Conservation (phyloP, 2,888 invertebrate species). For the Eupithecia centaureata region DNA sequence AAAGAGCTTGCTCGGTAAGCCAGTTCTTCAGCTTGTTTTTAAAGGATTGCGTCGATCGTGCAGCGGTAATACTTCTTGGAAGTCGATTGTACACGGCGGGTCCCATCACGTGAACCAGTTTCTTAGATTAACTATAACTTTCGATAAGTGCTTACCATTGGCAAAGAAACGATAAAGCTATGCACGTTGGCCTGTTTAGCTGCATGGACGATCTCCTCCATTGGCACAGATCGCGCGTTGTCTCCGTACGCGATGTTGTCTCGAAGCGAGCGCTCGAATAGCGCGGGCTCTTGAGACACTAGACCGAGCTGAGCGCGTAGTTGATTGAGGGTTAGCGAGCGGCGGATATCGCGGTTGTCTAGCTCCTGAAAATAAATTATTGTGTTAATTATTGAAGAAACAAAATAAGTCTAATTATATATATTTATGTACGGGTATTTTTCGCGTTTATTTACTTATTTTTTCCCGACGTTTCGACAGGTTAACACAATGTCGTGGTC, state of each 20-base stretch:
- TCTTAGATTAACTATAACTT: too few relatives aligned
- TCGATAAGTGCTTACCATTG: conserved; percentile 83
- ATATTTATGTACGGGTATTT: too few relatives aligned
- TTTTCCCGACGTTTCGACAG: too few relatives aligned
- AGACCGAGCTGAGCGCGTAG: conserved; percentile 90
- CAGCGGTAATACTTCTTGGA: too few relatives aligned
- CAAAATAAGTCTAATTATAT: too few relatives aligned
- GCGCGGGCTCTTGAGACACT: conserved; percentile 92
- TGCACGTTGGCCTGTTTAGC: conserved; percentile 91
- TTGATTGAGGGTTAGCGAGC: conserved; percentile 84
- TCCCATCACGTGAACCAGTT: too few relatives aligned
- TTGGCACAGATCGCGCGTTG: conserved; percentile 83
- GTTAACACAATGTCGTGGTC: too few relatives aligned
- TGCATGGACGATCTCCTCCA: conserved; percentile 88
- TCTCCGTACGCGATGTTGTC: conserved; percentile 96
- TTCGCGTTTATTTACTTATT: too few relatives aligned
- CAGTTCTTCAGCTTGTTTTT: too few relatives aligned
- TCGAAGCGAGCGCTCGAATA: conserved; percentile 90
- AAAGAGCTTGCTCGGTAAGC: too few relatives aligned
- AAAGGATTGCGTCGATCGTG: too few relatives aligned
- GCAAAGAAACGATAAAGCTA: conserved; percentile 87
- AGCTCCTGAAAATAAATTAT: conserved; percentile 59
- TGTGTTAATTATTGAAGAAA: not conserved
- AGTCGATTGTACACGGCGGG: too few relatives aligned
- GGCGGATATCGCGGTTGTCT: conserved; percentile 83